These are phyloP conservation scores for Quiscalus mexicanus DNA, from an alignment of 2,113 vertebrate genomes.

Conservation along the genomic window DNA sequence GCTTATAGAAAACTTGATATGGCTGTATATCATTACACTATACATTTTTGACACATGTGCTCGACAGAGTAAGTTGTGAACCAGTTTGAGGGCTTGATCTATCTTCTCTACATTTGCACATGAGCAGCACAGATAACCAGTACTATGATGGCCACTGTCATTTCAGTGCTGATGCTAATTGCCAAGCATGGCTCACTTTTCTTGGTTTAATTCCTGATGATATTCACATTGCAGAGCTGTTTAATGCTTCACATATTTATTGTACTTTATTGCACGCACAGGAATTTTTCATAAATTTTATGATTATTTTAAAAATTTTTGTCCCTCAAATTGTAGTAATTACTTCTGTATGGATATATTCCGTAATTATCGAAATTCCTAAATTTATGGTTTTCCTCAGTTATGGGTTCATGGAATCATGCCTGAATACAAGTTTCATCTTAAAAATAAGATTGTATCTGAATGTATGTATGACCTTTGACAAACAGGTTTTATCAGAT, in stretches of 20 bases:
- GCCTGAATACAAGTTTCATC: background rate
- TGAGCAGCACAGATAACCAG: background rate
- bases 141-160: background rate
- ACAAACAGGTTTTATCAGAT: background rate
- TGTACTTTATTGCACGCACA: background rate
- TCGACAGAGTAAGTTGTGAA: background rate
- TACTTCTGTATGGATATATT: background rate
- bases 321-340: background rate
- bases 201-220: background rate
- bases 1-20: background rate
- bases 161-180: background rate
- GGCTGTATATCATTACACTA: background rate
- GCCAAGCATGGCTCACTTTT: background rate
- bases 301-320: background rate
- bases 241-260: background rate
- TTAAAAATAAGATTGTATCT: background rate
- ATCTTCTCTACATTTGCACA: background rate
- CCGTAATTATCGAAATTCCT: background rate
- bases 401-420: background rate
- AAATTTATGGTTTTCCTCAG: background rate
- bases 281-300: background rate
- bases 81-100: background rate
- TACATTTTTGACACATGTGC: background rate
- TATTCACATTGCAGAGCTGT: background rate
- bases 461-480: background rate